Percentiles rank a stretch among this genome's conserved stretches.
phyloP scores from a whole-genome alignment of 35 echinoderm and acorn worm species.

The Stichopus chloronotus region DNA sequence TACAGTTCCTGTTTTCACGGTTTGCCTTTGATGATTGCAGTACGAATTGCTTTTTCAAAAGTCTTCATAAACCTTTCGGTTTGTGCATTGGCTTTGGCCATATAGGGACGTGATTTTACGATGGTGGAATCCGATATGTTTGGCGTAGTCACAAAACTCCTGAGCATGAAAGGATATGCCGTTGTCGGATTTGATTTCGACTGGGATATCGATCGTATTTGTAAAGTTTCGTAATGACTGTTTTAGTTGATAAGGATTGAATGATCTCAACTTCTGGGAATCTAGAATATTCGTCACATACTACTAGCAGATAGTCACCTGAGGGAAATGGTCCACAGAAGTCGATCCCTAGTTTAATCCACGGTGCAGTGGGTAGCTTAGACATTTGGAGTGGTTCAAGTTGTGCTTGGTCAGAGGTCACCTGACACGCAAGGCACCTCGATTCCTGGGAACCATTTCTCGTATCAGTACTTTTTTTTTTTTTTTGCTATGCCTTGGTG shows the following conservation, averaged over 20 bases:
- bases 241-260: conserved; percentile 22
- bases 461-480: conserved; percentile 39
- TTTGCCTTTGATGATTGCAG: conserved; percentile 51
- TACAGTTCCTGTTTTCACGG: conserved; percentile 71
- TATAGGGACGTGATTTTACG: conserved; percentile 75
- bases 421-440: conserved; percentile 50
- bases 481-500: conserved; percentile 55
- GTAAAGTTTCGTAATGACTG: conserved; percentile 39
- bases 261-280: conserved; percentile 71
- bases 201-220: conserved; percentile 40
- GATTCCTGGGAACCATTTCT: conserved; percentile 49
- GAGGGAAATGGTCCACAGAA: conserved; percentile 64
- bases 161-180: conserved; percentile 3
- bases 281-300: conserved; percentile 71
- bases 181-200: conserved; percentile 41
- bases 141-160: conserved; percentile 20
- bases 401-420: conserved; percentile 22
- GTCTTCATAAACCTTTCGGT: conserved; percentile 79
- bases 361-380: conserved; percentile 6
- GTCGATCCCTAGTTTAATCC: conserved; percentile 50
- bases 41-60: conserved; percentile 66
- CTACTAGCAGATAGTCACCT: conserved; percentile 42
- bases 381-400: conserved; percentile 61
- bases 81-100: conserved; percentile 84
- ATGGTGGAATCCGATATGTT: conserved; percentile 77